A percentile compares a stretch with the other conserved stretches of the same genome.
These are phyloP conservation scores for Balanococcus diminutus DNA, from an alignment of 2,888 invertebrate genomes.

Conservation along the genomic window DNA sequence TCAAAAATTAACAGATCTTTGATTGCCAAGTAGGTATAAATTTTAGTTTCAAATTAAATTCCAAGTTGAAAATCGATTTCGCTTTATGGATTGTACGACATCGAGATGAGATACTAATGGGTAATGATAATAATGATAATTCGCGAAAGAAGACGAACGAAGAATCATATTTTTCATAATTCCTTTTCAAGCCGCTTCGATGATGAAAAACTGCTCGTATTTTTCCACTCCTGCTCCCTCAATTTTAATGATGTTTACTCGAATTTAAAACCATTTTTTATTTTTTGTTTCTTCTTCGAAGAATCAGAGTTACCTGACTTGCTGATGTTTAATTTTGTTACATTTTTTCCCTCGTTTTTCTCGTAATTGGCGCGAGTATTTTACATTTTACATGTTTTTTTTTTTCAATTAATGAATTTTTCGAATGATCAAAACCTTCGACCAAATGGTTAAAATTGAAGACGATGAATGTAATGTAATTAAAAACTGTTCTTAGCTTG, in stretches of 20 bases:
- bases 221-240: neutral
- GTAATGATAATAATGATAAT: neutral
- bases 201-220: neutral
- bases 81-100: neutral
- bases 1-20: neutral
- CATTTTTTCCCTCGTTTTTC: neutral
- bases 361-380: neutral
- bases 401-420: neutral
- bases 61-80: neutral
- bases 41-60: neutral
- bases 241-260: neutral
- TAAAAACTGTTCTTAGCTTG: neutral
- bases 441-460: neutral
- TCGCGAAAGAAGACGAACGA: neutral
- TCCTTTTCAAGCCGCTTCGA: neutral
- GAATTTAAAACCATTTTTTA: neutral
- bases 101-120: constrained; percentile 6
- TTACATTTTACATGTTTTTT: neutral
- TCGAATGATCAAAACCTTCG: neutral
- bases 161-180: neutral
- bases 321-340: neutral
- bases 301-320: neutral
- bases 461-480: neutral
- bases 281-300: neutral
- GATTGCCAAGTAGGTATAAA: neutral